phyloP scores from a whole-genome alignment of 2,888 invertebrate species.

The Xanthorhoe spadicearia region DNA sequence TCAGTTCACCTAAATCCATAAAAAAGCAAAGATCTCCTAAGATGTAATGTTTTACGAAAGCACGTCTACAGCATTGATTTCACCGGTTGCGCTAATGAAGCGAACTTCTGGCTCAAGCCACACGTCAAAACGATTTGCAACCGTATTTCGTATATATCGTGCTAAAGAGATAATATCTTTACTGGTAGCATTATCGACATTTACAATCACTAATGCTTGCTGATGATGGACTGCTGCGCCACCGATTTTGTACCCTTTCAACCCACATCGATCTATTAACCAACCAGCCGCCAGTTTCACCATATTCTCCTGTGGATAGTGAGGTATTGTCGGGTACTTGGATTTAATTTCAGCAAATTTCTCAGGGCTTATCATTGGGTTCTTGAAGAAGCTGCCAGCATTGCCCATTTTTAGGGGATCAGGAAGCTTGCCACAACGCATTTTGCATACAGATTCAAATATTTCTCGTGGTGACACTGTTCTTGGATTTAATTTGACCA shows the following conservation, averaged over 20 bases:
- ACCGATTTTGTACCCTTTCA: constrained; percentile 35
- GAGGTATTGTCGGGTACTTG: constrained; percentile 24
- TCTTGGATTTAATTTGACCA: constrained; percentile 19
- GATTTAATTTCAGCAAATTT: constrained; percentile 19
- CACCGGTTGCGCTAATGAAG: constrained; percentile 29
- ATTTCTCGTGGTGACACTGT: constrained; percentile 20
- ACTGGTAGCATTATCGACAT: constrained; percentile 32
- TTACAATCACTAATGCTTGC: constrained; percentile 39
- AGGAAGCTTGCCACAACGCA: constrained; percentile 34
- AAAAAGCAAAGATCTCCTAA: background rate
- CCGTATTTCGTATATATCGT: constrained; percentile 27
- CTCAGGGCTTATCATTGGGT: constrained; percentile 25
- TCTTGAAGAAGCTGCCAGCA: constrained; percentile 41
- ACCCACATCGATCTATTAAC: constrained; percentile 36
- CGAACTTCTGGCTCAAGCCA: constrained; percentile 37
- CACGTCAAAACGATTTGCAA: constrained; percentile 29
- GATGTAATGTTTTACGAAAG: constrained; percentile 4
- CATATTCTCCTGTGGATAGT: constrained; percentile 20
- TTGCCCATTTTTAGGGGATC: constrained; percentile 34
- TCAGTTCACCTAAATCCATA: background rate
- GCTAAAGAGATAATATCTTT: constrained; percentile 30
- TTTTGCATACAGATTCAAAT: constrained; percentile 25
- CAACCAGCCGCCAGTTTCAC: constrained; percentile 39
- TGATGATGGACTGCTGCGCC: constrained; percentile 34
- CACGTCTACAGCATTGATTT: constrained; percentile 15